Evolutionary conservation across 1,140 invertebrate species (phyloP).

Genomic region (Penaeus indicus): DNA sequence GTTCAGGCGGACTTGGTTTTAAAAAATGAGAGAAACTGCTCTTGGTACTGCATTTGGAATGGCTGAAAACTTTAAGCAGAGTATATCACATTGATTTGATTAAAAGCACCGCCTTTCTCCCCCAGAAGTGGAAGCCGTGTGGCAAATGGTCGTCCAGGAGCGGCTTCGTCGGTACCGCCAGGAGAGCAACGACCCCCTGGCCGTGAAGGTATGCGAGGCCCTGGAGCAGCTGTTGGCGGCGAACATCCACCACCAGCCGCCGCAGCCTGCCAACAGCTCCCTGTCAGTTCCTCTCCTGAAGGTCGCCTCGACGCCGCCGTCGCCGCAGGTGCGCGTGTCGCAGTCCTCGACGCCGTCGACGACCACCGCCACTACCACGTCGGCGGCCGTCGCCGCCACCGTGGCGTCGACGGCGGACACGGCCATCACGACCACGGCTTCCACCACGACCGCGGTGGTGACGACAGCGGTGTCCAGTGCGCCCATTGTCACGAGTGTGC

Average conservation of each 20-base stretch:
- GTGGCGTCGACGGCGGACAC: constrained; percentile 13
- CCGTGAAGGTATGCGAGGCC: constrained; percentile 48
- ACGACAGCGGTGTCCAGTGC: constrained; percentile 12
- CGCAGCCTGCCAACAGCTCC: constrained; percentile 18
- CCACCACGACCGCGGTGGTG: constrained; percentile 22
- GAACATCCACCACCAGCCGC: constrained; percentile 39
- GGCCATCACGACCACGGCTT: constrained; percentile 15
- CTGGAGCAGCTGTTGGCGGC: constrained; percentile 49
- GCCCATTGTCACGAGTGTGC: constrained; percentile 24
- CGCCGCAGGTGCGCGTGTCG: not conserved
- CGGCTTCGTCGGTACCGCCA: constrained; percentile 47
- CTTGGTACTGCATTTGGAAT: too few species aligned
- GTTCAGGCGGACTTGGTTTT: too few species aligned
- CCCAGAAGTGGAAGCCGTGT: constrained; percentile 55
- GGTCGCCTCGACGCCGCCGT: constrained; percentile 24
- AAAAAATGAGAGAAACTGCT: too few species aligned
- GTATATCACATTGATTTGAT: not conserved
- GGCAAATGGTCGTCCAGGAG: constrained; percentile 54
- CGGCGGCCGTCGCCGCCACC: not conserved
- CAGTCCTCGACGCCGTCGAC: constrained; percentile 26
- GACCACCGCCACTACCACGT: constrained; percentile 28
- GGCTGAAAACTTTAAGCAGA: too few species aligned
- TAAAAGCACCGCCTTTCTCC: not conserved
- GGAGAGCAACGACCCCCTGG: constrained; percentile 52
- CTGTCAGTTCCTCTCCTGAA: constrained; percentile 57